A percentile compares a stretch with the other conserved stretches of the same genome.
These are phyloP conservation scores for Sycophila texana DNA, from an alignment of 2,888 invertebrate genomes.

Conservation along the genomic window DNA sequence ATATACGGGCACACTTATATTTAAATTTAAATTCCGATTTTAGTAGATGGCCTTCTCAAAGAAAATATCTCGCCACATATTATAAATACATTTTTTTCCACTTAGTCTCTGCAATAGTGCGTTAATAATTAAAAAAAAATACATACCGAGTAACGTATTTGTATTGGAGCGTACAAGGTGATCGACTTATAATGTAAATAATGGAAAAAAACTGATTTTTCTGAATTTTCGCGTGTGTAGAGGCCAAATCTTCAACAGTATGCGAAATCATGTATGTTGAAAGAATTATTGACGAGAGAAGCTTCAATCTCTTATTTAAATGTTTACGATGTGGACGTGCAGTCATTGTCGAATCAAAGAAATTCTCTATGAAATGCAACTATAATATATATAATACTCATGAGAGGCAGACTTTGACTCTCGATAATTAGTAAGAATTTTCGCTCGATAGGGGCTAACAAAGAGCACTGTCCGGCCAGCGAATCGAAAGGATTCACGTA, in stretches of 20 bases:
- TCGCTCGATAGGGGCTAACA: conserved; percentile 35
- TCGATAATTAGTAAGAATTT: conserved; percentile 23
- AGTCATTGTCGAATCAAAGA: conserved; percentile 11
- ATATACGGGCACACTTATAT: no score
- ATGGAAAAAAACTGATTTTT: conserved; percentile 45
- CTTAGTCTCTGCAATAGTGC: conserved; percentile 31
- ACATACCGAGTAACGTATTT: conserved; percentile 14
- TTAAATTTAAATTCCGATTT: background rate
- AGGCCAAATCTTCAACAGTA: conserved; percentile 23
- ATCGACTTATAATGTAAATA: conserved; percentile 44
- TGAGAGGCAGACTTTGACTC: background rate
- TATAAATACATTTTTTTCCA: background rate
- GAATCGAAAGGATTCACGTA: conserved; percentile 4
- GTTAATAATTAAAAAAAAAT: conserved; percentile 8
- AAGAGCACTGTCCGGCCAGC: conserved; percentile 23
- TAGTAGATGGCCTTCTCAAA: background rate
- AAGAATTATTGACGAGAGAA: background rate
- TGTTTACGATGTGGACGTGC: conserved; percentile 26
- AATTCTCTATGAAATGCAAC: background rate
- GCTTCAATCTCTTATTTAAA: conserved; percentile 41
- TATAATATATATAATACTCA: conserved; percentile 15
- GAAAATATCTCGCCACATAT: background rate
- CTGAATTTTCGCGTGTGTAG: background rate
- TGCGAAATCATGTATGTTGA: conserved; percentile 1
- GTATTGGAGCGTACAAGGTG: background rate